Evolutionary conservation across 2,113 vertebrate genomes (phyloP), one percentile per base, ranked within the genome.

Genomic region (Sylvietta virens): DNA sequence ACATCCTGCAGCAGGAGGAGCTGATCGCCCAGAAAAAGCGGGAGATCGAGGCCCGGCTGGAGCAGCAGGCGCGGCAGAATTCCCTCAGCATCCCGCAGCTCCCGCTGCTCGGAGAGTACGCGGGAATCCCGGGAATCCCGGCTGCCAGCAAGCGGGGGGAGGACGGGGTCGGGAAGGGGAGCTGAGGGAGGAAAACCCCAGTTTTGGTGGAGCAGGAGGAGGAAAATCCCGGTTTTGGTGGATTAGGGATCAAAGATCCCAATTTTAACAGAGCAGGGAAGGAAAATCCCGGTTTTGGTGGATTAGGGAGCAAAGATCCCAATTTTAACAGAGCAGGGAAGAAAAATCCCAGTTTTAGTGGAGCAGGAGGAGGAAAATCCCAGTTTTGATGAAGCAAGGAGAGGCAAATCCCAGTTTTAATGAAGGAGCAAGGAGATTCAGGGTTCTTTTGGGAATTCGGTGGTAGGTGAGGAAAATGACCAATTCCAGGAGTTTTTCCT

Each of bases 11-110:
- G 30, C 99, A 99, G 65, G 99, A 99, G 92, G 98, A 99, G 95
- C 97, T 99, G 42, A 99, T 99, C 5, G 99, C 99, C 5, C 98
- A 99, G 98, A 99, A 99, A 51, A 99, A 99, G 87, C 96, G 98
- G 28, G 99, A 99, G 58, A 99, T 99, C 8, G 99, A 99, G 84
- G 99, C 99, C 48, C 98, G 98, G 73, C 97, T 99, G 98, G 98
- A 98, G 71, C 98, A 98, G 86, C 98, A 99, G 88, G 98, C 98
- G 5, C 98, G 98, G 54, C 97, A 97, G 81, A 98, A 84, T 26
- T 96, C 94, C 16, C 94, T 97, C 87, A 69, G 96, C 42, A 94
- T 97, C 3, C 98, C 93, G 15, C 98, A 98, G 85, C 97, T 98
- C 2, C 82, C 97, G 0, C 97, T 98, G 60, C 74, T 96, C 3